A percentile compares a stretch with the other conserved stretches of the same genome.
phyloP scores from a whole-genome alignment of 2,888 invertebrate species.

The Drosophila setosimentum region DNA sequence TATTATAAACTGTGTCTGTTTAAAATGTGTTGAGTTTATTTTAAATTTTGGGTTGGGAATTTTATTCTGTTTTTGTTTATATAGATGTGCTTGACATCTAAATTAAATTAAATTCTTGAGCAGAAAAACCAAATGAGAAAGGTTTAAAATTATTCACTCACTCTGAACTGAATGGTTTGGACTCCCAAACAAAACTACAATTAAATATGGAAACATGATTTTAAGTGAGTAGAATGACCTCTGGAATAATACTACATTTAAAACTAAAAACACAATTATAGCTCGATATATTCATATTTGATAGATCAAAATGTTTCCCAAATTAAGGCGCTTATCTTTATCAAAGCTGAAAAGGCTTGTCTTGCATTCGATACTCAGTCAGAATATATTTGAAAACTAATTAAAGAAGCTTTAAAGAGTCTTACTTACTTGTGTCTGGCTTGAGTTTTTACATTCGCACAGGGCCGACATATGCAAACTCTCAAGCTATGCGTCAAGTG shows the following conservation, averaged over 20 bases:
- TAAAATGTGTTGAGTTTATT: no score
- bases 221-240: neutral
- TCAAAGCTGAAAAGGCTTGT: no score
- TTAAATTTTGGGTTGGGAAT: no score
- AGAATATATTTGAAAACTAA: neutral
- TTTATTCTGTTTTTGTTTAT: neutral
- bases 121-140: no score
- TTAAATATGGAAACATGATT: neutral
- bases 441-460: neutral
- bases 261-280: neutral
- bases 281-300: neutral
- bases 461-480: neutral
- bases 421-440: neutral
- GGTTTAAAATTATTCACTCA: no score
- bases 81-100: no score
- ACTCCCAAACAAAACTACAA: no score
- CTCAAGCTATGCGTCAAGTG: conserved; percentile 29
- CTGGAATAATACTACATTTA: neutral
- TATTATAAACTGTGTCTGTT: no score
- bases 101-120: no score
- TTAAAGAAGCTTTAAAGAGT: neutral
- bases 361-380: neutral
- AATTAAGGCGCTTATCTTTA: neutral
- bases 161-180: neutral
- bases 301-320: neutral